Evolutionary conservation across 2,113 vertebrate genomes (phyloP).

Genomic region (Mobula birostris): DNA sequence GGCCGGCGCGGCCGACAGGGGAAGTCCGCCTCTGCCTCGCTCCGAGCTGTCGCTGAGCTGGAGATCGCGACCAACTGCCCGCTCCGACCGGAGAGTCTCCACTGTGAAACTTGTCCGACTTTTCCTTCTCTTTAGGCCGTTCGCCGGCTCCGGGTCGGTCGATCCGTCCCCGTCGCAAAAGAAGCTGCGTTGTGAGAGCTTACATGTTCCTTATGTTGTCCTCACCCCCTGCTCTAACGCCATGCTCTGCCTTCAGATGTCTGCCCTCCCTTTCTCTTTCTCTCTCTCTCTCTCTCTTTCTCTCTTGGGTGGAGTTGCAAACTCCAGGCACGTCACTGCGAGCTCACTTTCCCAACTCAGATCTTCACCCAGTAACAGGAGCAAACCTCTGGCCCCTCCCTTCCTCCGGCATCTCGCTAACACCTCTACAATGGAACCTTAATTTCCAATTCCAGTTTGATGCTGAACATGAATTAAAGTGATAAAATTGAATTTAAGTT

Average conservation of each 20-base stretch:
- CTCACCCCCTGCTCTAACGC: neutral
- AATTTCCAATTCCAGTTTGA: neutral
- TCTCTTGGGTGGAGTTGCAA: slow-evolving; percentile 14
- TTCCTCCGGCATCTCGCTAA: neutral
- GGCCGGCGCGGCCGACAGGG: slow-evolving; percentile 39
- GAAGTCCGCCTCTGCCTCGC: slow-evolving; percentile 39
- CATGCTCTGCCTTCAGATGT: neutral
- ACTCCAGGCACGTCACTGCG: slow-evolving; percentile 19
- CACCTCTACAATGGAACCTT: neutral
- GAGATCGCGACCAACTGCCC: too few relatives aligned
- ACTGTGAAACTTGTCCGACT: too few relatives aligned
- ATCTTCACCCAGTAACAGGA: slow-evolving; percentile 1
- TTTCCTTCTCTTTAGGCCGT: too few relatives aligned
- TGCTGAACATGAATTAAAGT: neutral
- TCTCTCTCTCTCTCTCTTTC: too few relatives aligned
- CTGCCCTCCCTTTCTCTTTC: too few relatives aligned
- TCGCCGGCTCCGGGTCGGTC: too few relatives aligned
- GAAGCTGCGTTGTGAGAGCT: neutral
- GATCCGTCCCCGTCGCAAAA: neutral
- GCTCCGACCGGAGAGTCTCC: too few relatives aligned
- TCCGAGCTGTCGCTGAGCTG: slow-evolving; percentile 33
- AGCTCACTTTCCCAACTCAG: slow-evolving; percentile 11
- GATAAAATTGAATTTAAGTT: neutral
- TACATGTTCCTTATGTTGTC: neutral
- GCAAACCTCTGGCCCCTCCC: neutral